A percentile compares a stretch with the other conserved stretches of the same genome.
Evolutionary conservation across 2,888 invertebrate genomes (phyloP).

Genomic region (Mechanitis messenoides): DNA sequence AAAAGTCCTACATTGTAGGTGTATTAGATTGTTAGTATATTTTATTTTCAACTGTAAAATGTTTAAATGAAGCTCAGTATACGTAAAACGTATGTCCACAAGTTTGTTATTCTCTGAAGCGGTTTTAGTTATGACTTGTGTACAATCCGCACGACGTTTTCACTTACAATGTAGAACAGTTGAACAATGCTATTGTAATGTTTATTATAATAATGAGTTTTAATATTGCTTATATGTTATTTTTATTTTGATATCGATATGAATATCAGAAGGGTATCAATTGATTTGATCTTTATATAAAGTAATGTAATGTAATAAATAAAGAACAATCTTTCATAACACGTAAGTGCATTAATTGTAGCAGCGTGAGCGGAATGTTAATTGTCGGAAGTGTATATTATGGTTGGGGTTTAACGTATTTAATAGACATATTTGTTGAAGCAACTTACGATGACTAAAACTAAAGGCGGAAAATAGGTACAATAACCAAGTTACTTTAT

Average conservation of each 20-base stretch:
- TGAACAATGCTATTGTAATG: slow-evolving; percentile 10
- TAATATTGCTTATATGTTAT: not conserved
- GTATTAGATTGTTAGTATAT: no score
- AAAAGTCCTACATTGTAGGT: no score
- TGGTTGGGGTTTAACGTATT: not conserved
- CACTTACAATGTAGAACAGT: slow-evolving; percentile 21
- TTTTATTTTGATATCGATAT: not conserved
- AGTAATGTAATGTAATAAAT: not conserved
- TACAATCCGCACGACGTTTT: slow-evolving; percentile 5
- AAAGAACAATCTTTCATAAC: not conserved
- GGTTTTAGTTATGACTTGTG: not conserved
- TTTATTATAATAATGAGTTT: not conserved
- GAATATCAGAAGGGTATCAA: not conserved
- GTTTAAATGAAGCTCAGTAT: no score
- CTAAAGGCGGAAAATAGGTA: no score
- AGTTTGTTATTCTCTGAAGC: slow-evolving; percentile 4
- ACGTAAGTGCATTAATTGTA: not conserved
- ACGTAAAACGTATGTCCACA: no score
- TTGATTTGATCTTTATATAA: not conserved
- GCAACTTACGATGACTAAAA: no score
- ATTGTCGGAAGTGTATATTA: not conserved
- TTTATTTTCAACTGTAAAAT: no score
- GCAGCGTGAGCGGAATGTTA: slow-evolving; percentile 1
- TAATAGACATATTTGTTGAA: not conserved
- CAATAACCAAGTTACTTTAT: no score